These are phyloP conservation scores for Psittacula cyanocephala DNA, from an alignment of 2,113 vertebrate genomes.

Conservation along the genomic window DNA sequence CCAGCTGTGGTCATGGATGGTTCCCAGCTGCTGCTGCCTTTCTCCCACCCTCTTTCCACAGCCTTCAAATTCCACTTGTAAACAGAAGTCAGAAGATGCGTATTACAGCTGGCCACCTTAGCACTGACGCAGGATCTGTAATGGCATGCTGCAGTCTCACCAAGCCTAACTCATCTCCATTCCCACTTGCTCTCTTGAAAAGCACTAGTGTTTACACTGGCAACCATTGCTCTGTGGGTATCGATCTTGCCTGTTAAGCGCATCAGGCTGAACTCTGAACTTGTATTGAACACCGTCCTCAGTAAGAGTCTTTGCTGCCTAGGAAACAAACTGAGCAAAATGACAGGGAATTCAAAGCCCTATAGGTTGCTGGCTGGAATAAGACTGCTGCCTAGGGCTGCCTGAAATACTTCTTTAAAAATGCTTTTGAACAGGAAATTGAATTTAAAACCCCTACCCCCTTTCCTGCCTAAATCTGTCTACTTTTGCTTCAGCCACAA, in stretches of 20 bases:
- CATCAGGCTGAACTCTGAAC: background rate
- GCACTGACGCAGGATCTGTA: background rate
- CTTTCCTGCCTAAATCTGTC: background rate
- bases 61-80: background rate
- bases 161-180: background rate
- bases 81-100: background rate
- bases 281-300: background rate
- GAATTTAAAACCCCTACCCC: background rate
- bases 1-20: background rate
- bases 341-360: background rate
- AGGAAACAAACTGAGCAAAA: conserved; percentile 14
- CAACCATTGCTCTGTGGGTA: background rate
- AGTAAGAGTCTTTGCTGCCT: background rate
- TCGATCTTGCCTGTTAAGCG: background rate
- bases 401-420: conserved; percentile 6
- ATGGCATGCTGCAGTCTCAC: rapidly evolving
- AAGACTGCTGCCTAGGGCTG: background rate
- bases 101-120: background rate
- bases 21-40: conserved; percentile 6
- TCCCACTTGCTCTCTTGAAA: background rate
- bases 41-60: background rate
- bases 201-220: background rate
- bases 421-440: background rate
- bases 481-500: background rate
- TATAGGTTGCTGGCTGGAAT: background rate